A percentile compares a stretch with the other conserved stretches of the same genome.
Evolutionary conservation across 2,888 invertebrate genomes (phyloP).

Genomic region (Drosophila recens): DNA sequence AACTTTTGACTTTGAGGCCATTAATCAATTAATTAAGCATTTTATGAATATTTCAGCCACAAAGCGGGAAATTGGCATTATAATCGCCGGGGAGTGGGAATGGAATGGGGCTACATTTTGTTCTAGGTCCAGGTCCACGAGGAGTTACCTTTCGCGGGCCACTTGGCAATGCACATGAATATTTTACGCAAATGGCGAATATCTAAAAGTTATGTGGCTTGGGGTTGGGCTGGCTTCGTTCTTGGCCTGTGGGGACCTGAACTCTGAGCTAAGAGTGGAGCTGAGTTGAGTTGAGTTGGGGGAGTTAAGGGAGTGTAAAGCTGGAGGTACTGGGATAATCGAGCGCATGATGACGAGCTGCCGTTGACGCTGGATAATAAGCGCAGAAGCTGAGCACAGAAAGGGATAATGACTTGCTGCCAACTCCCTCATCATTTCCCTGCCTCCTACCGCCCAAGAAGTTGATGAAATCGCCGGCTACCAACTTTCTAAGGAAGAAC

Average conservation of each 20-base stretch:
- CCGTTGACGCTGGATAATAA: slow-evolving; percentile 68
- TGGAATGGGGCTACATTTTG: background rate
- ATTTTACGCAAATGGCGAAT: slow-evolving; percentile 66
- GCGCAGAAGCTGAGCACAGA: slow-evolving; percentile 54
- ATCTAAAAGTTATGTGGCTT: slow-evolving; percentile 57
- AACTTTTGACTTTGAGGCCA: slow-evolving; percentile 72
- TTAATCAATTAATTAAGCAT: slow-evolving; percentile 82
- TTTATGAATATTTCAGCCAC: slow-evolving; percentile 76
- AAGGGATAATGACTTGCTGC: slow-evolving; percentile 70
- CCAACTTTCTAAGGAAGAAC: slow-evolving; percentile 60
- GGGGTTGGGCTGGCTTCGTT: slow-evolving; percentile 21
- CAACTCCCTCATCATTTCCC: background rate
- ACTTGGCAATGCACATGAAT: slow-evolving; percentile 72
- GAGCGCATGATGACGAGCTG: slow-evolving; percentile 65
- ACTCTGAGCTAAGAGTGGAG: slow-evolving; percentile 2
- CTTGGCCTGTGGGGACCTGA: slow-evolving; percentile 21
- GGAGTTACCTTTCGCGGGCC: slow-evolving; percentile 62
- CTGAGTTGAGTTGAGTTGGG: too few relatives aligned
- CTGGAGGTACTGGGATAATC: slow-evolving; percentile 56
- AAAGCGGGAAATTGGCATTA: slow-evolving; percentile 53
- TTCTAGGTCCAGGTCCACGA: slow-evolving; percentile 12
- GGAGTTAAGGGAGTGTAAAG: background rate
- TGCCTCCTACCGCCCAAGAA: slow-evolving; percentile 10
- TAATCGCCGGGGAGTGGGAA: slow-evolving; percentile 48
- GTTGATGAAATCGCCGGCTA: slow-evolving; percentile 54